Base-by-base conservation (phyloP, 2,113 vertebrate genomes). In the Piaya cayana region DNA sequence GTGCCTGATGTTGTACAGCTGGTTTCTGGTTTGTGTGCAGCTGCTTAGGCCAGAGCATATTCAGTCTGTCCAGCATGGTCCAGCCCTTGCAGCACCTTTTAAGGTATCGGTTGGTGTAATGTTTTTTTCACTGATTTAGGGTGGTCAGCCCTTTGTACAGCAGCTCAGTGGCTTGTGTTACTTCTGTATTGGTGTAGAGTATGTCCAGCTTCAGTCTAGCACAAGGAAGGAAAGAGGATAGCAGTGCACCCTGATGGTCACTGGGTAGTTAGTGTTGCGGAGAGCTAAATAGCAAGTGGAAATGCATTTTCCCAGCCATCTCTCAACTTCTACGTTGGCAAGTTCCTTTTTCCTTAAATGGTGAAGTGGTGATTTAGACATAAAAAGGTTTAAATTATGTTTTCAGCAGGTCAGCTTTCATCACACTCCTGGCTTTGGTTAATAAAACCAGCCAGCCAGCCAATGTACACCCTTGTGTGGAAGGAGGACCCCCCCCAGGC, bases 21-120 rank as follows among this genome's bases (percentile, higher is more conserved):
- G 42, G 8, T 64, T 29, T 27, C 45, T 53, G 58, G 8, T 59
- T 37, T n/a, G 23, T 37, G 4, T 16, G 29, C 36, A 58, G 55
- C 60, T 87, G 29, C 22, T 56, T 13, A n/a, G 68, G 37, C 47
- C 34, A 16, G 20, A 39, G 52, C 3, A 0, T 15, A 27, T 37
- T 78, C 56, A n/a, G n/a, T 55, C 62, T 55, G 2, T 49, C 26
- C 34, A 11, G 21, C 12, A 26, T 0, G 0, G 37, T 32, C 52
- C 56, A 68, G 47, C 47, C 34, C 42, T 74, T 60, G 34, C 67
- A n/a, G 39, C 34, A 23, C 26, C 50, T 83, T 82, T 82, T 47
- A 68, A 53, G 37, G 23, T 5, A n/a, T 25, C 2, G 20, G 32
- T 52, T 67, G 23, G 12, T 68, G 10, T 37, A 37, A 85, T n/a